Percentiles rank a stretch among this genome's conserved stretches.
Evolutionary conservation across 2,113 vertebrate species (phyloP).

Genomic region (Festucalex cinctus): DNA sequence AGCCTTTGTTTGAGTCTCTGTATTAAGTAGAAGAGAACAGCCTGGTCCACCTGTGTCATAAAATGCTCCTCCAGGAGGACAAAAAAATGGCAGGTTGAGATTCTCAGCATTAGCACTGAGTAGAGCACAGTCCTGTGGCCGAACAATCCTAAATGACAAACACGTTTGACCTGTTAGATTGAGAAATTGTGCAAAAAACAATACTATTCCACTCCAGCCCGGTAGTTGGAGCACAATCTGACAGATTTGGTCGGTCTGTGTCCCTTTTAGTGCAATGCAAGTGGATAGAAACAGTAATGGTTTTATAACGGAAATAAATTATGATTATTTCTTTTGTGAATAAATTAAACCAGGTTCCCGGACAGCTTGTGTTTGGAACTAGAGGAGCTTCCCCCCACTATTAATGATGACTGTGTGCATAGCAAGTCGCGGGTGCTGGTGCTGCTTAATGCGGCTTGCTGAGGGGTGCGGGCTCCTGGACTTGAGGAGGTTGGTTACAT

Average conservation of each 20-base stretch:
- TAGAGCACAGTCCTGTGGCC: background rate
- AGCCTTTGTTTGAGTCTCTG: conserved; percentile 32
- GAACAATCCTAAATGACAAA: background rate
- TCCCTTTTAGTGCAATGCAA: background rate
- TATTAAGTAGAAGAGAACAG: conserved; percentile 29
- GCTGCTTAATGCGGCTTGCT: conserved; percentile 15
- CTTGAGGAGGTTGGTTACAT: conserved; percentile 49
- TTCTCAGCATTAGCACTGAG: background rate
- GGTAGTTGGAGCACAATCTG: background rate
- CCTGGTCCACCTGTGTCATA: conserved; percentile 32
- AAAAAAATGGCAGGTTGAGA: conserved; percentile 16
- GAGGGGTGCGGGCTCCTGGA: conserved; percentile 15
- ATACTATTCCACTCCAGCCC: background rate
- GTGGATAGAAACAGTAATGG: background rate
- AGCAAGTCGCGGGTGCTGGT: background rate
- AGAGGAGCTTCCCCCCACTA: background rate
- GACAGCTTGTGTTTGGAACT: background rate
- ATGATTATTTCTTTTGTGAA: no score
- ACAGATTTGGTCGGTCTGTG: no score
- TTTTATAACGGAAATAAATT: no score
- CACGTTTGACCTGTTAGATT: background rate
- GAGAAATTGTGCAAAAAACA: background rate
- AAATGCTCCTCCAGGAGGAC: conserved; percentile 23
- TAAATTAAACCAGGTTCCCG: background rate
- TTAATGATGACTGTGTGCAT: background rate